Conservation (phyloP, 2,113 vertebrate genomes). For the Phalacrocorax carbo region DNA sequence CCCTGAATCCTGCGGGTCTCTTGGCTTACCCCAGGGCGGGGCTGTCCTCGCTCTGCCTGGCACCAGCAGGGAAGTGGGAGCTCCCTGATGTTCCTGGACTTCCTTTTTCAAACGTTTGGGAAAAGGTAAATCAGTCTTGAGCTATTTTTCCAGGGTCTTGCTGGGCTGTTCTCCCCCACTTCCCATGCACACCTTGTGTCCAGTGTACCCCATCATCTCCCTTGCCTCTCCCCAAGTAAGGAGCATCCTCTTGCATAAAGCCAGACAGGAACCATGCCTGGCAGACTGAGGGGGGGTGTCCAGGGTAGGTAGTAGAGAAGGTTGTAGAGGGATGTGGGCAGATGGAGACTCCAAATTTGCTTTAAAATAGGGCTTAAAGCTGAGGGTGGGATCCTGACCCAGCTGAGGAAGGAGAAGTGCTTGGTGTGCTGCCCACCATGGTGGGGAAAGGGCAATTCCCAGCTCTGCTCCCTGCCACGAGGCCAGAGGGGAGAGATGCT, state of each 20-base stretch:
- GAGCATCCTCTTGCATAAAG: background rate
- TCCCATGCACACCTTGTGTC: fast-evolving
- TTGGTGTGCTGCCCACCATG: background rate
- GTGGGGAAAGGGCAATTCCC: background rate
- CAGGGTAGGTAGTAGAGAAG: background rate
- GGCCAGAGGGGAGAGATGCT: background rate
- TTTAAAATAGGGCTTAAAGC: background rate
- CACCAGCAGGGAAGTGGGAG: background rate
- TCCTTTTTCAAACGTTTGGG: background rate
- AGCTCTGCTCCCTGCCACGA: background rate
- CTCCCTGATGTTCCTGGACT: background rate
- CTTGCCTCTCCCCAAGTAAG: background rate
- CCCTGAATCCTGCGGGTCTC: fast-evolving
- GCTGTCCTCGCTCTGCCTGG: fast-evolving
- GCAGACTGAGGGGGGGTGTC: background rate
- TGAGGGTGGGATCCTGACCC: background rate
- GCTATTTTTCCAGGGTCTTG: background rate
- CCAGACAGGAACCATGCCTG: background rate
- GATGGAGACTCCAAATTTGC: background rate
- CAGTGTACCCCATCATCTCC: background rate
- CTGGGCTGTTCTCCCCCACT: background rate
- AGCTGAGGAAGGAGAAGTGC: background rate
- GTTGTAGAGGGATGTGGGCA: background rate
- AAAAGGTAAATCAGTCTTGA: background rate
- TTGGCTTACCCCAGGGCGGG: fast-evolving